These are phyloP conservation scores for Batillaria attramentaria DNA, from an alignment of 1,140 invertebrate species.

Conservation along the genomic window DNA sequence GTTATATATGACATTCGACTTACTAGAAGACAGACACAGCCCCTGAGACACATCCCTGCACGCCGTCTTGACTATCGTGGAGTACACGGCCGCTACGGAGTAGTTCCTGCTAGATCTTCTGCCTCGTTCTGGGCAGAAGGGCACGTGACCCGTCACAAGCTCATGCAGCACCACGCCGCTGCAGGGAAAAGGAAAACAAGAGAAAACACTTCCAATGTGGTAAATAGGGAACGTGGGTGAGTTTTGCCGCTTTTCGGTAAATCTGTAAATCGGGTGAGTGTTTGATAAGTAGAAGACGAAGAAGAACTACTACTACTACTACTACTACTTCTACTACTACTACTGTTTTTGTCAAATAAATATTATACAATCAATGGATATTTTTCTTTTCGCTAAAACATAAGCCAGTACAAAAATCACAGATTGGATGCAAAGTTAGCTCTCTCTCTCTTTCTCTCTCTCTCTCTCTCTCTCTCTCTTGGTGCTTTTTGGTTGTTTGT, in stretches of 20 bases:
- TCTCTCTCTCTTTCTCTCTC: too few relatives aligned
- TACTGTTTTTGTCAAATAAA: not conserved
- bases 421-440: too few relatives aligned
- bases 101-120: not conserved
- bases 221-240: not conserved
- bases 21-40: not conserved
- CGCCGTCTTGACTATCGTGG: not conserved
- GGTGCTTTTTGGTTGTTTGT: too few relatives aligned
- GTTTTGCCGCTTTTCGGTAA: too few relatives aligned
- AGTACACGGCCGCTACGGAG: conserved; percentile 10
- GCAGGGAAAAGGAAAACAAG: not conserved
- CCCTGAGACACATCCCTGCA: not conserved
- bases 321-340: not conserved
- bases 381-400: too few relatives aligned
- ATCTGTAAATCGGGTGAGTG: too few relatives aligned
- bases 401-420: too few relatives aligned
- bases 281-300: too few relatives aligned
- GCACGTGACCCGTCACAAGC: conserved; percentile 8
- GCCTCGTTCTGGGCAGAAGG: conserved; percentile 16
- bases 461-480: too few relatives aligned
- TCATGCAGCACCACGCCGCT: conserved; percentile 11
- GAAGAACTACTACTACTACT: not conserved
- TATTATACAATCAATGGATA: too few relatives aligned
- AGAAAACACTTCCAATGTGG: not conserved
- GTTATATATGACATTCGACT: not conserved